Evolutionary conservation across 2,797 vertebrate genomes (phyloP), one percentile per base, ranked within the genome.

Genomic region (Synaphobranchus kaupii): DNA sequence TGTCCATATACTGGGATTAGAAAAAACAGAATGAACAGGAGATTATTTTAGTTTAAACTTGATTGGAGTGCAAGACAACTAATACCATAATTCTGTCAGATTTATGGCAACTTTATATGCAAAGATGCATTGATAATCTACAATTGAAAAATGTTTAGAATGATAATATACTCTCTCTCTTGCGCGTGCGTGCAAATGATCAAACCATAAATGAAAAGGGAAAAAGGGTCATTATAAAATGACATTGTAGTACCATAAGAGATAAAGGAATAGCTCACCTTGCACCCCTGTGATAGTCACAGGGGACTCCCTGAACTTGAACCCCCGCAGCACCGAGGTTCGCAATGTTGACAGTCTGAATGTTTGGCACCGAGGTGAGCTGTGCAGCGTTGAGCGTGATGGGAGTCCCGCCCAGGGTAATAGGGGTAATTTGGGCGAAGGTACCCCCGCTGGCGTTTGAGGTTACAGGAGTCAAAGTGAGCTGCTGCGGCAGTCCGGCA

Each of bases 271-370:
- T 52, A 28, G 7, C 97, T 97, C 96, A 99, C 98, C 98, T 89
- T 98, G 97, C 93, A 99, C 96, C 89, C 98, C 97, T 84, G 98
- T 98, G 91, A 99, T 99, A 91, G 99, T 98, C 93, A 99, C 97
- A 66, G 98, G 98, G 98, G 86, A 99, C 96, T 84, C 98, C 98
- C 94, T 99, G 98, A 90, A 99, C 95, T 94, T 99, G 98, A 89
- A 99, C 97, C 84, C 99, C 98, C 44, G 98, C 96, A 85, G 97
- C 94, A 89, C 98, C 96, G 91, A 99, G 94, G 90, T 98, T 98
- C 85, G 98, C 98, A 88, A 99, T 98, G 93, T 98, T 99, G 94
- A 99, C 97, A 48, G 98, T 99, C 95, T 99, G 99, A 89, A 99
- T 97, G 86, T 98, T 99, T 54, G 99, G 98, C 88, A 99, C 97